Conservation (phyloP, 2,888 invertebrate genomes). For the Philaethria dido region DNA sequence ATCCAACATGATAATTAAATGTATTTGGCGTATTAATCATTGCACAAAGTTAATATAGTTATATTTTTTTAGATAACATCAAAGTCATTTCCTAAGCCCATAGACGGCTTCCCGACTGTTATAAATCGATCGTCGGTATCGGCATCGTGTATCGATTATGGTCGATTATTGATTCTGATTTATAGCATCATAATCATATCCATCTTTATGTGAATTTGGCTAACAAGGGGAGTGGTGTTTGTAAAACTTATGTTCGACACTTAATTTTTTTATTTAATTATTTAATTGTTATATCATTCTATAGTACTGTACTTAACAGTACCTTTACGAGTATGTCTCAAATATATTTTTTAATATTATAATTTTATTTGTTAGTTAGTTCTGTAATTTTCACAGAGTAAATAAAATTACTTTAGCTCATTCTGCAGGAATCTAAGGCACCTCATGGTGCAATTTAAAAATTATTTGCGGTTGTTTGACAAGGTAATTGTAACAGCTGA, state of each 20-base stretch:
- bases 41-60: conserved; percentile 18
- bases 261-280: neutral
- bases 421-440: neutral
- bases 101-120: conserved; percentile 52
- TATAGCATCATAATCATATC: conserved; percentile 53
- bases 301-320: too few species aligned
- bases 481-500: conserved; percentile 13
- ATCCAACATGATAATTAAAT: conserved; percentile 19
- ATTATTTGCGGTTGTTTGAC: conserved; percentile 6
- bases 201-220: conserved; percentile 46
- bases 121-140: conserved; percentile 62
- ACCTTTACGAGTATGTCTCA: too few species aligned
- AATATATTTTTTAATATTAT: neutral
- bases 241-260: neutral
- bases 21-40: conserved; percentile 27
- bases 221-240: conserved; percentile 29
- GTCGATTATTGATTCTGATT: conserved; percentile 70
- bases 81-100: conserved; percentile 29
- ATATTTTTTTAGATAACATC: conserved; percentile 28
- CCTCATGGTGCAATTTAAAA: neutral
- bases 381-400: neutral
- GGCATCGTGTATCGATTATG: conserved; percentile 64
- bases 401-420: neutral
- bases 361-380: neutral
- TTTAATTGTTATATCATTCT: too few species aligned